phyloP scores from a whole-genome alignment of 2,797 vertebrate genomes.

The Darevskia nairensis region DNA sequence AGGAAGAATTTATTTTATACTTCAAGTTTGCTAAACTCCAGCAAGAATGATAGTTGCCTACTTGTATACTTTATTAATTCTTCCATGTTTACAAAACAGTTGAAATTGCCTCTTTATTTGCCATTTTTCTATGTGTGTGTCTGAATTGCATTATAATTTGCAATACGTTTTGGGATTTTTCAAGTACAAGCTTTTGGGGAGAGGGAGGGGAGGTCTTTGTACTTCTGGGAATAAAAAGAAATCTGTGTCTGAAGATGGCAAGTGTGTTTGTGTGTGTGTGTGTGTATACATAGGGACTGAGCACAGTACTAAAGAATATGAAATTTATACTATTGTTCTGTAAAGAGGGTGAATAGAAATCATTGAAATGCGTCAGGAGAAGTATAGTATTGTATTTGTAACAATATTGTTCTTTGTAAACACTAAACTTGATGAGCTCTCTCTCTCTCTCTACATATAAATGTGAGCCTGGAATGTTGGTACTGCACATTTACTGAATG shows the following conservation, averaged over 20 bases:
- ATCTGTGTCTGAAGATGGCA: conserved; percentile 76
- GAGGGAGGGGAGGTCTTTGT: conserved; percentile 38
- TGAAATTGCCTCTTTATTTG: conserved; percentile 49
- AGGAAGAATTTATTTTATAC: conserved; percentile 60
- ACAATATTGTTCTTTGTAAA: conserved; percentile 83
- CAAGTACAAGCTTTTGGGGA: conserved; percentile 33
- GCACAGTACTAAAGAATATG: conserved; percentile 77
- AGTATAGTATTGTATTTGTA: conserved; percentile 85
- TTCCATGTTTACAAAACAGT: conserved; percentile 71
- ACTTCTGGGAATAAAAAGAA: conserved; percentile 51
- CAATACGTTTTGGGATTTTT: conserved; percentile 46
- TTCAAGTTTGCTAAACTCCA: conserved; percentile 41
- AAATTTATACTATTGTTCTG: conserved; percentile 78
- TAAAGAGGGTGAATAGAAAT: conserved; percentile 80
- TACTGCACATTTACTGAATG: conserved; percentile 91
- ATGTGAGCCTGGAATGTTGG: conserved; percentile 85
- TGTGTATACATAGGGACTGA: conserved; percentile 59
- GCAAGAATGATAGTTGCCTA: conserved; percentile 50
- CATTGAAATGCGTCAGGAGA: conserved; percentile 78
- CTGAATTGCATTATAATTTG: conserved; percentile 54
- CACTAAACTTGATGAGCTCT: conserved; percentile 78
- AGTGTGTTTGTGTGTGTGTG: conserved; percentile 58
- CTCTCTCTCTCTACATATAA: conserved; percentile 70
- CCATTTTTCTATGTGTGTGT: conserved; percentile 46
- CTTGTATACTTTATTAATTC: conserved; percentile 34